Evolutionary conservation across 2,113 vertebrate genomes (phyloP).

Genomic region (Galbula dea): DNA sequence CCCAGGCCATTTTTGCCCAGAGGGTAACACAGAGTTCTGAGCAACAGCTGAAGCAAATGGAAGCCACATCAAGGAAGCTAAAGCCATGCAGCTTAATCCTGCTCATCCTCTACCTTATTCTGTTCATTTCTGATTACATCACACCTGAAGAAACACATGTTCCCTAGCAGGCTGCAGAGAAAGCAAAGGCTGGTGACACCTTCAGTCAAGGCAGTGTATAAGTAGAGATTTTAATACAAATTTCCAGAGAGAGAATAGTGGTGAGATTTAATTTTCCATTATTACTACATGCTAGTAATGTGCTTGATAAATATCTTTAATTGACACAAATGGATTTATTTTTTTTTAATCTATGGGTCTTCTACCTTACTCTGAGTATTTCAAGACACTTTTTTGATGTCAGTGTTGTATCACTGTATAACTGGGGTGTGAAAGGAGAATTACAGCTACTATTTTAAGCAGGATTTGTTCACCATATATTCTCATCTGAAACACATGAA

Average conservation of each 20-base stretch:
- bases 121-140: not conserved
- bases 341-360: not conserved
- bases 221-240: not conserved
- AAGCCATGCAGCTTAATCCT: not conserved
- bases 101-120: not conserved
- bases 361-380: not conserved
- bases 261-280: not conserved
- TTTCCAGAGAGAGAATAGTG: not conserved
- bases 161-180: not conserved
- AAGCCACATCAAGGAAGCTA: not conserved
- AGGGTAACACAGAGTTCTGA: not conserved
- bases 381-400: not conserved
- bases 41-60: not conserved
- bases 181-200: not conserved
- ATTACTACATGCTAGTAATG: not conserved
- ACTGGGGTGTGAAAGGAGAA: not conserved
- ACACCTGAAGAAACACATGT: not conserved
- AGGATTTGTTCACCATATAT: not conserved
- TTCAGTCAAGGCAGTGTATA: not conserved
- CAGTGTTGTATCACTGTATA: not conserved
- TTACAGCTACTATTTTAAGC: not conserved
- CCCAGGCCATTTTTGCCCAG: not conserved
- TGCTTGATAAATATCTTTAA: not conserved
- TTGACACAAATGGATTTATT: not conserved
- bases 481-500: not conserved